Conservation (phyloP, 2,113 vertebrate species). For the Lagopus leucura region DNA sequence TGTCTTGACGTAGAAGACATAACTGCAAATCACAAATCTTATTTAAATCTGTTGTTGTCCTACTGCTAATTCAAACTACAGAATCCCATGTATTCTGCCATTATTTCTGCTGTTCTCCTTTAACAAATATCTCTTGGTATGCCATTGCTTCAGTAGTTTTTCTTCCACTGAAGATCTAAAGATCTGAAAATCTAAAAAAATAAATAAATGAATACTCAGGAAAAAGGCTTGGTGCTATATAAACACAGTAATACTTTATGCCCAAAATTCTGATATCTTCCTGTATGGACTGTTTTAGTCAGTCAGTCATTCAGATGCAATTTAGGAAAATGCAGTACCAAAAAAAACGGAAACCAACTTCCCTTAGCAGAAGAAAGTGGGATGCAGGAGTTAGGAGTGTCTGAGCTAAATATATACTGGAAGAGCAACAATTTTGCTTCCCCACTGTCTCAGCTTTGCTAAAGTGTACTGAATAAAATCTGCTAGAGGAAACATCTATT, state of each 20-base stretch:
- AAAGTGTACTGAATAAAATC: not conserved
- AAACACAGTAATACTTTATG: not conserved
- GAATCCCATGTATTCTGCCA: not conserved
- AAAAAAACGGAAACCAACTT: not conserved
- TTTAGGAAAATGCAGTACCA: not conserved
- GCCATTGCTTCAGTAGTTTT: rapidly evolving
- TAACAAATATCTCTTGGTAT: rapidly evolving
- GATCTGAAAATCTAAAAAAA: not conserved
- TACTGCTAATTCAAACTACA: not conserved
- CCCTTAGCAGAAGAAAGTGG: not conserved
- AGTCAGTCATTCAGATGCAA: not conserved
- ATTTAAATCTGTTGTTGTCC: not conserved
- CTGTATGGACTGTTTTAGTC: not conserved
- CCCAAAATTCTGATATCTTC: not conserved
- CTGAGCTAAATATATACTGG: not conserved
- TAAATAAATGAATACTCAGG: not conserved
- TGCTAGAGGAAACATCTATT: not conserved
- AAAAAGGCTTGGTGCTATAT: not conserved
- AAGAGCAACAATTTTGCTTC: not conserved
- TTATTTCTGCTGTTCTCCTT: not conserved
- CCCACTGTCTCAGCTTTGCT: not conserved
- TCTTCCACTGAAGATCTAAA: not conserved
- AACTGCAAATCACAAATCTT: not conserved
- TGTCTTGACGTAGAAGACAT: not conserved
- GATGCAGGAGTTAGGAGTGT: not conserved